These are phyloP conservation scores for Catalaphyllia jardinei DNA, from an alignment of 64 coral and sea anemone genomes.

Conservation along the genomic window DNA sequence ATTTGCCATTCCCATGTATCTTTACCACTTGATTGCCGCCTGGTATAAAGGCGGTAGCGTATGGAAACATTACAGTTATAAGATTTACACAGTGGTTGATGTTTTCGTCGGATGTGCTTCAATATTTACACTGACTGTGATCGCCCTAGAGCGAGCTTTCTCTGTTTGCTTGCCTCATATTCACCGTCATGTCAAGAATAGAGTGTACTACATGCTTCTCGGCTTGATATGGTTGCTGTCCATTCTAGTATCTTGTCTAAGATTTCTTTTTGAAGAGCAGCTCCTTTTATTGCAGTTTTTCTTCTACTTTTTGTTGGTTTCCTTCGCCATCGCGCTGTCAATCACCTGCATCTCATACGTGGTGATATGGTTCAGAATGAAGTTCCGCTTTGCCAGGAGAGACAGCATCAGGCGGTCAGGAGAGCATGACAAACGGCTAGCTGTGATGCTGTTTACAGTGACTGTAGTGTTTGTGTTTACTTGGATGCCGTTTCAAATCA, in stretches of 20 bases:
- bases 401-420: constrained; percentile 50
- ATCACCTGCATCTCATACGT: constrained; percentile 75
- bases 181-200: constrained; percentile 57
- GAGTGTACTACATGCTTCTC: constrained; percentile 57
- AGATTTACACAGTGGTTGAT: constrained; percentile 68
- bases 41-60: constrained; percentile 47
- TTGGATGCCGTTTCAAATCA: constrained; percentile 86
- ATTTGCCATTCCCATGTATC: constrained; percentile 75
- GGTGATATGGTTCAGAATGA: constrained; percentile 84
- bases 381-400: constrained; percentile 73
- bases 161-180: constrained; percentile 81
- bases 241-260: constrained; percentile 47
- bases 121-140: constrained; percentile 81
- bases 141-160: constrained; percentile 70
- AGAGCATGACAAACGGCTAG: constrained; percentile 80
- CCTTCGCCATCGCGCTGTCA: constrained; percentile 56
- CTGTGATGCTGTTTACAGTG: constrained; percentile 70
- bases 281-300: constrained; percentile 70
- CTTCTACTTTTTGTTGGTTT: constrained; percentile 77
- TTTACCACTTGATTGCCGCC: constrained; percentile 51
- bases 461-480: constrained; percentile 79
- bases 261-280: constrained; percentile 54
- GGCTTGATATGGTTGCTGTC: constrained; percentile 75
- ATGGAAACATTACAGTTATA: constrained; percentile 22
- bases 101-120: constrained; percentile 92